These are phyloP conservation scores for Troides oblongomaculatus DNA, from an alignment of 2,888 invertebrate genomes.

Conservation along the genomic window DNA sequence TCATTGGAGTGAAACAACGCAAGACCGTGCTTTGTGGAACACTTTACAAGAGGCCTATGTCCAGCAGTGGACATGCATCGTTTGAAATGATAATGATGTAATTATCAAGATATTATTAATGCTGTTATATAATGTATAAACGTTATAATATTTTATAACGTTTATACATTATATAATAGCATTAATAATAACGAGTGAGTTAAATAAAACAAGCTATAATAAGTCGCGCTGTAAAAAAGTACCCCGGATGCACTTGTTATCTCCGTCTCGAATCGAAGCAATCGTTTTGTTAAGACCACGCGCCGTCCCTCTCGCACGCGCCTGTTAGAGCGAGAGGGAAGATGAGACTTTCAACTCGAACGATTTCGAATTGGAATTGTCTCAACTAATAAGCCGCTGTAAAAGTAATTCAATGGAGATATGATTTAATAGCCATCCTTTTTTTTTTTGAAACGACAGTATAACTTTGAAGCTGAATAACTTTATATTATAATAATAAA, in stretches of 20 bases:
- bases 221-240: background rate
- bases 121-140: background rate
- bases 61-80: background rate
- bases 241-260: conserved; percentile 26
- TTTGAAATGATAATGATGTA: background rate
- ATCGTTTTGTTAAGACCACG: conserved; percentile 10
- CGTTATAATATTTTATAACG: background rate
- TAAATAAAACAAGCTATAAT: background rate
- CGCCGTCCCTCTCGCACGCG: background rate
- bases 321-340: conserved; percentile 2
- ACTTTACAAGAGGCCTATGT: too few relatives aligned
- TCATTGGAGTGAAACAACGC: too few relatives aligned
- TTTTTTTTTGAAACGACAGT: too few relatives aligned
- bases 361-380: conserved; percentile 15
- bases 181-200: background rate
- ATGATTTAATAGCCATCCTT: background rate
- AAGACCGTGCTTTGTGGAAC: too few relatives aligned
- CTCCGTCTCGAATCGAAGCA: conserved; percentile 23
- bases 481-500: too few relatives aligned
- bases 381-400: conserved; percentile 14
- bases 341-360: conserved; percentile 9
- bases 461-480: too few relatives aligned
- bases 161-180: background rate
- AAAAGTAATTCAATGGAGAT: conserved; percentile 4
- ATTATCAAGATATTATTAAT: background rate